Base-by-base conservation (phyloP, 2,797 vertebrate species). In the Hydrocynus forskahlii region DNA sequence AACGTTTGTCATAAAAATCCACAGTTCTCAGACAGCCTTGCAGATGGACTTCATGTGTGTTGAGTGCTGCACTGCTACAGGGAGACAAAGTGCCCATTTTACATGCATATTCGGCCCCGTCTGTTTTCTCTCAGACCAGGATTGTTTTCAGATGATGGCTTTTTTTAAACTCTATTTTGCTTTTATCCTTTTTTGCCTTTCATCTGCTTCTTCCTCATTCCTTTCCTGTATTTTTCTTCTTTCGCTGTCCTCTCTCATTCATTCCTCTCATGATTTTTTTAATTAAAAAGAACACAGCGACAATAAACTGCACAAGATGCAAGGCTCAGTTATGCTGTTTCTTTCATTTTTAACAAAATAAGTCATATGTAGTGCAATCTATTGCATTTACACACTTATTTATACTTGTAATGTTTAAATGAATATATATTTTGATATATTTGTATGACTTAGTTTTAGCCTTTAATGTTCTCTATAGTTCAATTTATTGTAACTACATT, bases 91-190 rank as follows among this genome's bases (percentile, higher is more conserved):
- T 64, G 45, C 1, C 10, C 21, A 54, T 25, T 52, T 71, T 54
- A 29, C 52, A 48, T 45, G 17, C 67, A 69, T 19, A 25, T 50
- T 70, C 43, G 17, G 23, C 13, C 68, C 12, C 19, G 8, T n/a
- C 43, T 62, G 21, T 71, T 57, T 78, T 38, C 23, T 45, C 52
- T 71, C 10, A 71, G 57, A 64, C 17, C 59, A 48, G 60, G 48
- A 55, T 55, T 54, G n/a, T 19, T 54, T 35, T 52, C 13, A 35
- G 19, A 70, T 52, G 43, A 70, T 16, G 10, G 25, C 12, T 17
- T 7, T 54, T 72, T 69, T 48, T 68, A 50, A 48, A 23, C 13
- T 29, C 16, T 14, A 71, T 50, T 70, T 70, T 50, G 8, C 5
- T 23, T n/a, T 23, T 19, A 19, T 38, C 25, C 2, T 43, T 70